phyloP scores from a whole-genome alignment of 1,140 invertebrate species.

The Neodiprion pinetum region DNA sequence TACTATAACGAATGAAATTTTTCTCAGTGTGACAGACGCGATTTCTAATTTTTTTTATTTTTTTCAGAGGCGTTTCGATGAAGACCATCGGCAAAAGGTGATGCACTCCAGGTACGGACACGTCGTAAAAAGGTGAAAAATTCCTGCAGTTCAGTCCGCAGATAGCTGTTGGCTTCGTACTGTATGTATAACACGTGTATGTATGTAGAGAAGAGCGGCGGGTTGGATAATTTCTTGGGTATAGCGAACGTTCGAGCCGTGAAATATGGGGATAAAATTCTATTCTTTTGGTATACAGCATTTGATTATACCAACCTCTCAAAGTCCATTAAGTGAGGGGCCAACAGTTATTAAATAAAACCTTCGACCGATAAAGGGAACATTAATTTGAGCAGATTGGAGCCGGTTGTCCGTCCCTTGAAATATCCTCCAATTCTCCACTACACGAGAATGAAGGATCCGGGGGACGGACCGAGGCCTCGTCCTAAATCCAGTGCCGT shows the following conservation, averaged over 20 bases:
- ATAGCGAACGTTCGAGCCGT: not conserved
- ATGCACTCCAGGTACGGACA: too few relatives aligned
- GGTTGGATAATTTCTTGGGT: not conserved
- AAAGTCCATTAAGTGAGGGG: constrained; percentile 7
- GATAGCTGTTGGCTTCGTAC: too few relatives aligned
- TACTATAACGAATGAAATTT: too few relatives aligned
- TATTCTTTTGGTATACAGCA: constrained; percentile 5
- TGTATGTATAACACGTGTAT: too few relatives aligned
- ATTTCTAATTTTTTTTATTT: too few relatives aligned
- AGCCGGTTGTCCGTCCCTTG: constrained; percentile 6
- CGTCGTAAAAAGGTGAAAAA: too few relatives aligned
- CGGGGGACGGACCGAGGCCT: too few relatives aligned
- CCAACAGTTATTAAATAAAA: constrained; percentile 8
- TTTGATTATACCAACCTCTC: constrained; percentile 7
- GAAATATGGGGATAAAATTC: constrained; percentile 5
- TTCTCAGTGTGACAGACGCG: too few relatives aligned
- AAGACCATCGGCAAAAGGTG: too few relatives aligned
- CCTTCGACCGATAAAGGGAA: constrained; percentile 4
- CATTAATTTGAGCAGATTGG: constrained; percentile 7
- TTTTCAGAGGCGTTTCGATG: too few relatives aligned
- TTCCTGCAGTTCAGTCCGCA: too few relatives aligned
- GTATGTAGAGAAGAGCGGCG: not conserved
- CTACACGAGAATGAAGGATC: not conserved
- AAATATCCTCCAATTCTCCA: not conserved
- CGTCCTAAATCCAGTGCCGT: not conserved